Evolutionary conservation across 2,797 vertebrate genomes (phyloP).

Genomic region (Squalus acanthias): DNA sequence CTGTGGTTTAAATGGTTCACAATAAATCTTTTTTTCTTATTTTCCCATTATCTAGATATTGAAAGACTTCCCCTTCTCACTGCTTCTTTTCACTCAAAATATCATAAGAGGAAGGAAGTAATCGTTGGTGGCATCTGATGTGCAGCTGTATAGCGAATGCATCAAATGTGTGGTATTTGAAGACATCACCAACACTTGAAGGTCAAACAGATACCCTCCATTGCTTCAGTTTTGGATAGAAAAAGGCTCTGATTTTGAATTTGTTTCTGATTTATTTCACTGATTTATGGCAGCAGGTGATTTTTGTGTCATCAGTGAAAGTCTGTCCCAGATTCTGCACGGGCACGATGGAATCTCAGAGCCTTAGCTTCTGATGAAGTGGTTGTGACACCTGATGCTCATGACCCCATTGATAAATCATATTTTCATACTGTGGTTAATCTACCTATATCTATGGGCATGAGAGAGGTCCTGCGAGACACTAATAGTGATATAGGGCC

Average conservation of each 20-base stretch:
- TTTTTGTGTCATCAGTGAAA: background rate
- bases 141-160: background rate
- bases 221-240: background rate
- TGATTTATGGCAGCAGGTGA: background rate
- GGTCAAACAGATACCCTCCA: background rate
- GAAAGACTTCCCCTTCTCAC: background rate
- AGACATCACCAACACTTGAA: background rate
- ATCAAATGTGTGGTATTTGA: background rate
- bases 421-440: too few relatives aligned
- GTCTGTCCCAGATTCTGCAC: background rate
- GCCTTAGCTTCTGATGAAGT: too few relatives aligned
- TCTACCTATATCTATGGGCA: too few relatives aligned
- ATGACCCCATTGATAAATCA: too few relatives aligned
- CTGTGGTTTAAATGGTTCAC: background rate
- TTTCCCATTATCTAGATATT: background rate
- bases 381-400: too few relatives aligned
- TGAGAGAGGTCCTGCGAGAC: too few relatives aligned
- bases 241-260: background rate
- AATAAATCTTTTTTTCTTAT: background rate
- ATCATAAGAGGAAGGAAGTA: background rate
- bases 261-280: background rate
- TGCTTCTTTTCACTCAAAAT: background rate
- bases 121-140: background rate
- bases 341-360: too few relatives aligned
- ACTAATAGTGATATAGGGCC: too few relatives aligned